Evolutionary conservation across 2,888 invertebrate genomes (phyloP).

Genomic region (Palloptera scutellata): DNA sequence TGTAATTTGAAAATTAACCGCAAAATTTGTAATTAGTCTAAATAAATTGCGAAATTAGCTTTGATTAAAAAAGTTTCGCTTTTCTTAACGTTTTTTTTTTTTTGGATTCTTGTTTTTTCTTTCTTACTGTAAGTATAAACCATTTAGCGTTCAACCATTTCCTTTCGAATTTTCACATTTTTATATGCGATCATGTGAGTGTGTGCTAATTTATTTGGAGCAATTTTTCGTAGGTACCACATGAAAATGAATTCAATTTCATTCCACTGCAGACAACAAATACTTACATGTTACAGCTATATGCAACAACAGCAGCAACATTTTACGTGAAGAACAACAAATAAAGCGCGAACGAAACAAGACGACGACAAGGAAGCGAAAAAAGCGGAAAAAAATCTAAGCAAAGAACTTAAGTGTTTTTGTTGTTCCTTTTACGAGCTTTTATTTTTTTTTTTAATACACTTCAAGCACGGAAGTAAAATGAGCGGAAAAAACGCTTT

Average conservation of each 20-base stretch:
- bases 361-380: neutral
- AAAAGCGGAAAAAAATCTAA: neutral
- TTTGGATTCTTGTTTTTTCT: neutral
- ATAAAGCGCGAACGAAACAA: neutral
- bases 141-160: neutral
- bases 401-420: conserved; percentile 13
- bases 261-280: no score
- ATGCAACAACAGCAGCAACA: neutral
- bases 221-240: no score
- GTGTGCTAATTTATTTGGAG: neutral
- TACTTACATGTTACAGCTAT: no score
- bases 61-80: conserved; percentile 24
- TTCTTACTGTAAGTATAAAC: neutral
- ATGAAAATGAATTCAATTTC: neutral
- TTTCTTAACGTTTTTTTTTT: neutral
- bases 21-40: conserved; percentile 23
- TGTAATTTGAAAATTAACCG: conserved; percentile 28
- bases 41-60: conserved; percentile 25
- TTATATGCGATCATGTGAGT: neutral
- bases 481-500: neutral
- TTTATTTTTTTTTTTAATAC: neutral
- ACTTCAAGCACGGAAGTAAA: conserved; percentile 15
- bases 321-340: neutral
- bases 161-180: neutral
- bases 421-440: neutral